Evolutionary conservation across 2,888 invertebrate species (phyloP), one percentile per base, ranked within the genome.

Genomic region (Mechanitis mazaeus): DNA sequence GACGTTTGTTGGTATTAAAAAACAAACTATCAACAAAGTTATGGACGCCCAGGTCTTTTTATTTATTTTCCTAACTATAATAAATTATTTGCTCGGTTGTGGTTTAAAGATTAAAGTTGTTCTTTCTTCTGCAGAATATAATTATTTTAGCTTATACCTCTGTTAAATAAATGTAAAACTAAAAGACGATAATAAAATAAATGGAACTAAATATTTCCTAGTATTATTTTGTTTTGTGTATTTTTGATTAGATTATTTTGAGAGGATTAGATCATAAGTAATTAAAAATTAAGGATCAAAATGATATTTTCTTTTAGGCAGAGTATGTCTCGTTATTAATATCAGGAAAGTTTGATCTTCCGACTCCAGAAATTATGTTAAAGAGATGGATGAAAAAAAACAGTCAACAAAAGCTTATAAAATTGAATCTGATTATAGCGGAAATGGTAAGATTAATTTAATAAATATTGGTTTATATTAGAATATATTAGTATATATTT

Each of bases 1-100:
- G 92, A 91, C 92, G 57, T 93, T 96, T 68, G 88, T 96, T 54
- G 96, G 96, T 0, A 84, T 96, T 12, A 93, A 94, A 0, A 93
- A 92, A 68, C 93, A 93, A 92, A 94, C 85, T 91, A 94, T 88
- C 64, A 89, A 83, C 45, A 81, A 80, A 59, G 90, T 94, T 74
- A 92, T 95, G 75, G 93, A 95, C 73, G 89, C 92, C 63, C 96
- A 96, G 92, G 94, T 95, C 75, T 31, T 60, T 31, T 28, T 28
- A 3, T 53, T 35, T 7, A 9, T 42, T 9, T 5, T 11, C 42
- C 9, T 9, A 9, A 42, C 7, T 9, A 9, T 38, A 2, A 38
- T 53, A 3, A 28, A 9, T 45, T 12, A 56, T 2, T 45, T 53
- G 11, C 1, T 28, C 28, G 33, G 33, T 28, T 35, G n/a, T 9